Evolutionary conservation across 2,888 invertebrate genomes (phyloP).

Genomic region (Anthoptus insignis): DNA sequence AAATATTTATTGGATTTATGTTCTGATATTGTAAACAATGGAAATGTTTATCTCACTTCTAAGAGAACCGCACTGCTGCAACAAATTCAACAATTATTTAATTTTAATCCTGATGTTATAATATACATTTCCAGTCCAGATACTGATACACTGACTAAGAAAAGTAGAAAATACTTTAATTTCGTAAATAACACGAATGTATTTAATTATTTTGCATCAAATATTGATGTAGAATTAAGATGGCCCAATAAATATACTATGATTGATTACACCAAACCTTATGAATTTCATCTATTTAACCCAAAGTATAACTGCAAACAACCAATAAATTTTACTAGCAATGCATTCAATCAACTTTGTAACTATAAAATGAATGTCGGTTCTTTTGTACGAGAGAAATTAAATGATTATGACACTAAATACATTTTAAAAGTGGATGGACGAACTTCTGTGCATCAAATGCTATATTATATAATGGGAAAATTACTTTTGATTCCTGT

Average conservation of each 20-base stretch:
- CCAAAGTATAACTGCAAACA: constrained; percentile 79
- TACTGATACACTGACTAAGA: constrained; percentile 80
- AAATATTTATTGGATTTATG: constrained; percentile 70
- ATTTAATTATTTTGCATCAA: constrained; percentile 57
- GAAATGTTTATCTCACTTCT: constrained; percentile 58
- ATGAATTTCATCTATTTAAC: constrained; percentile 60
- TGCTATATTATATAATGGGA: constrained; percentile 80
- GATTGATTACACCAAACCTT: constrained; percentile 55
- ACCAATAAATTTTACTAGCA: constrained; percentile 75
- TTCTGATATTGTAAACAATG: constrained; percentile 56
- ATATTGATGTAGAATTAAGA: constrained; percentile 55
- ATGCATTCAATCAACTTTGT: constrained; percentile 79
- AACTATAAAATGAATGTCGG: constrained; percentile 76
- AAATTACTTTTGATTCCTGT: constrained; percentile 66
- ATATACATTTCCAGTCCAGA: constrained; percentile 86
- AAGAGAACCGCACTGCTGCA: constrained; percentile 61
- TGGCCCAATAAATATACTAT: constrained; percentile 71
- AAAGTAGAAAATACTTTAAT: constrained; percentile 65
- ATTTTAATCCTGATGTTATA: constrained; percentile 80
- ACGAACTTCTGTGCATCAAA: constrained; percentile 72
- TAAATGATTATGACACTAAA: constrained; percentile 84
- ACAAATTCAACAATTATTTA: constrained; percentile 68
- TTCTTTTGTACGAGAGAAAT: constrained; percentile 79
- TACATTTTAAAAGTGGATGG: constrained; percentile 87
- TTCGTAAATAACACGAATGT: constrained; percentile 57